Evolutionary conservation across 2,888 invertebrate species (phyloP), one percentile per base, ranked within the genome.

Genomic region (Amblyjoppa proteus): DNA sequence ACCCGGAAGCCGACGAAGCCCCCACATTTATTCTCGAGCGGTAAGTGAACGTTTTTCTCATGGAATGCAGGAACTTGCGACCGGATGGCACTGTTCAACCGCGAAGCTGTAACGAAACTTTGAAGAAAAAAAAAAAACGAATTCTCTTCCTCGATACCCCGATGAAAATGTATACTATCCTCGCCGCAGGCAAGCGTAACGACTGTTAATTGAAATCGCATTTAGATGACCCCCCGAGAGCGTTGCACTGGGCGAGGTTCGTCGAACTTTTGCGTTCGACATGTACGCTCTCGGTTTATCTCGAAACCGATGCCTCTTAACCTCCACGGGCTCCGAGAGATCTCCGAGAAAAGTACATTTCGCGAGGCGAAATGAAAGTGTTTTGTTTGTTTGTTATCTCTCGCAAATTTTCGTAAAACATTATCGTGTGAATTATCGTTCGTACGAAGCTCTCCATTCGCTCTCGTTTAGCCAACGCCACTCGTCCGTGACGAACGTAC

Each of bases 91-190:
- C 64, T 56, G 38, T n/a, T 28, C 20, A 16, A 38, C 61, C 61
- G 61, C 75, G 66, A 31, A 66, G 16, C 20, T n/a, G 20, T 56
- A 13, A 49, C 31, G 41, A 20, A 34, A n/a, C 25, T 66, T 58
- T 53, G 25, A 13, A 69, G 0, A 20, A 20, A 20, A 75, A 81
- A 81, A 31, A 75, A 81, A 81, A 31, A 25, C 41, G 11, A 41
- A 9, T 11, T 9, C 11, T 41, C 41, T 41, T 41, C 41, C 41
- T 41, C 41, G 41, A 41, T 41, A 11, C 9, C 41, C 41, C 11
- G 41, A 41, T 41, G 41, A 41, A 41, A 41, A 41, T 11, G 6
- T 11, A 41, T 41, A 41, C 41, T 41, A 41, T 41, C 41, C 41
- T 41, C 41, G 41, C 41, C 5, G n/a, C 7, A 53, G 5, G n/a